A percentile compares a stretch with the other conserved stretches of the same genome.
phyloP scores from a whole-genome alignment of 2,113 vertebrate species.

The Trichechus manatus region DNA sequence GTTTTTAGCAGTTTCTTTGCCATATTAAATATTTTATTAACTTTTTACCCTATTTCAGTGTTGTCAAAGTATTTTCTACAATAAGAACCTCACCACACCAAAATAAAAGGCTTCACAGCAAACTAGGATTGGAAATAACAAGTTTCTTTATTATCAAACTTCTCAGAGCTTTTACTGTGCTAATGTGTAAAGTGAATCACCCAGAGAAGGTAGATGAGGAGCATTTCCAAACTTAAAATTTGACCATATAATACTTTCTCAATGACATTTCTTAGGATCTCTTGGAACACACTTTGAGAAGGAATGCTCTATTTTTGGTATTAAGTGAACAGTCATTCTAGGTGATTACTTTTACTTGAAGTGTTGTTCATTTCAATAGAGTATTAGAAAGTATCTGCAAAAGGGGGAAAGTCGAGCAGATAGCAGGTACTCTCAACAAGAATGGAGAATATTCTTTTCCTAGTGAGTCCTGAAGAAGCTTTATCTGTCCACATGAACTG shows the following conservation, averaged over 20 bases:
- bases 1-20: slow-evolving; percentile 7
- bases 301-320: slow-evolving; percentile 1
- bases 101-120: neutral
- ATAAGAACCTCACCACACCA: neutral
- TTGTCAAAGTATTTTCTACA: neutral
- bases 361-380: neutral
- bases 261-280: neutral
- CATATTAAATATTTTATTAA: slow-evolving; percentile 34
- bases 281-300: neutral
- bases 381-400: neutral
- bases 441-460: neutral
- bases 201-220: neutral
- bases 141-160: neutral
- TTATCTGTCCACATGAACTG: neutral
- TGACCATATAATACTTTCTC: neutral
- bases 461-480: neutral
- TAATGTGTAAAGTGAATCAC: neutral
- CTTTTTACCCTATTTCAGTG: neutral
- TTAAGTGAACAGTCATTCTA: neutral
- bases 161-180: neutral
- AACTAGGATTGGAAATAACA: neutral
- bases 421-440: neutral
- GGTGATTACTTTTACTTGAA: slow-evolving; percentile 35
- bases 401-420: neutral
- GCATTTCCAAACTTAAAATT: slow-evolving; percentile 6